Conservation (phyloP, 2,888 invertebrate genomes). For the Furcula furcula region DNA sequence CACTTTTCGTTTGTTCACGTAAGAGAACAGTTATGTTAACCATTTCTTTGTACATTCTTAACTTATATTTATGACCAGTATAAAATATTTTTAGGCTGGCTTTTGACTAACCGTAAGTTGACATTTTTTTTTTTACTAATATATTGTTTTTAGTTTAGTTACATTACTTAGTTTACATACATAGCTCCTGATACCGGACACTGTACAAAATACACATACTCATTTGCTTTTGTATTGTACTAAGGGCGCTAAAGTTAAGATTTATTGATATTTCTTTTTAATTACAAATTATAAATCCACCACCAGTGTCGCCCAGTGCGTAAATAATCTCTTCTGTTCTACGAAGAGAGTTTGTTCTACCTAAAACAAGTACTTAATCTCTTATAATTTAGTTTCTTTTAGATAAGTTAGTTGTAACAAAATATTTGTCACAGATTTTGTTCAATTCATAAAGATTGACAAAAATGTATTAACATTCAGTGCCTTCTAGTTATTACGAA, state of each 20-base stretch:
- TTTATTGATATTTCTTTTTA: too few relatives aligned
- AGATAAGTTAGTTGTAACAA: not conserved
- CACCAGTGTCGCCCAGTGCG: too few relatives aligned
- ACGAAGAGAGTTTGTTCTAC: too few relatives aligned
- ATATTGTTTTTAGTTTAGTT: not conserved
- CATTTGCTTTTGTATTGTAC: too few relatives aligned
- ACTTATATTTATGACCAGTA: conserved; percentile 21
- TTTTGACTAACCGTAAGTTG: conserved; percentile 25
- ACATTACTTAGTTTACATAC: not conserved
- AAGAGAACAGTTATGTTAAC: conserved; percentile 53
- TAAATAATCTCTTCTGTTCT: too few relatives aligned
- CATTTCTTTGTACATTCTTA: conserved; percentile 32
- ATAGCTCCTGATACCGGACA: not conserved
- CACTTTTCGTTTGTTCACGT: conserved; percentile 40
- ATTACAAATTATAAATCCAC: too few relatives aligned
- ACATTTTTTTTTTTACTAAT: conserved; percentile 2
- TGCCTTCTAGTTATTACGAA: too few relatives aligned
- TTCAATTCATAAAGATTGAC: not conserved
- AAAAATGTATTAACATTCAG: conserved; percentile 1
- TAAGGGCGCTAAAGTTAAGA: too few relatives aligned
- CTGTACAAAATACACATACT: too few relatives aligned
- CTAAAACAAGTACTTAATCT: conserved; percentile 3
- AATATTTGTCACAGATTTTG: not conserved
- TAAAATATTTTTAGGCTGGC: conserved; percentile 16
- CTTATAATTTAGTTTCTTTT: not conserved